These are phyloP conservation scores for Onychomys torridus DNA, from an alignment of 2,797 vertebrate species.

Conservation along the genomic window DNA sequence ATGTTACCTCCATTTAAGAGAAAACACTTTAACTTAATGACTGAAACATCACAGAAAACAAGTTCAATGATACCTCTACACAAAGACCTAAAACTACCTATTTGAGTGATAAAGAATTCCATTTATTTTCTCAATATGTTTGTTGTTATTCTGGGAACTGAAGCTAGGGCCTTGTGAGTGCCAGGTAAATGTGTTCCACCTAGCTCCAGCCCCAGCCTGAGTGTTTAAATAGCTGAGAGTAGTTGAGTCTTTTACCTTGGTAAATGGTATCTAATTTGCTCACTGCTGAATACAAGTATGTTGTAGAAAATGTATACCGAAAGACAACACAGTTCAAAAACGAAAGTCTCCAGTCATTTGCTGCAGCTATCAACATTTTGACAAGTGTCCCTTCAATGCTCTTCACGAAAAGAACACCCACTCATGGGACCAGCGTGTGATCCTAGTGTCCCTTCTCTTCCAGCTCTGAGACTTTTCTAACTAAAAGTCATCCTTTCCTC, in stretches of 20 bases:
- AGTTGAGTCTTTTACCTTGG: background rate
- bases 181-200: too few relatives aligned
- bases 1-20: background rate
- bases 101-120: background rate
- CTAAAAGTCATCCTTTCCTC: conserved; percentile 5
- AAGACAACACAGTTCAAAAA: conserved; percentile 17
- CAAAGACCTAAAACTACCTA: background rate
- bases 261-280: background rate
- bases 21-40: conserved; percentile 18
- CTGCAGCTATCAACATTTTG: background rate
- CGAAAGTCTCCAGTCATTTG: background rate
- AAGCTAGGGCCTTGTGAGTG: background rate
- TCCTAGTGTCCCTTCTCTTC: background rate
- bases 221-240: background rate
- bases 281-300: background rate
- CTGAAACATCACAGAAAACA: background rate
- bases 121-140: background rate
- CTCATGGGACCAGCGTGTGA: background rate
- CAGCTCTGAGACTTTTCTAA: background rate
- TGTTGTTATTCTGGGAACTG: background rate
- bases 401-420: background rate
- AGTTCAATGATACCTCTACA: background rate
- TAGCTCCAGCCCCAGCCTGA: background rate
- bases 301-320: background rate
- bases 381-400: background rate